Evolutionary conservation across 2,113 vertebrate genomes (phyloP).

Genomic region (Otolemur garnettii): DNA sequence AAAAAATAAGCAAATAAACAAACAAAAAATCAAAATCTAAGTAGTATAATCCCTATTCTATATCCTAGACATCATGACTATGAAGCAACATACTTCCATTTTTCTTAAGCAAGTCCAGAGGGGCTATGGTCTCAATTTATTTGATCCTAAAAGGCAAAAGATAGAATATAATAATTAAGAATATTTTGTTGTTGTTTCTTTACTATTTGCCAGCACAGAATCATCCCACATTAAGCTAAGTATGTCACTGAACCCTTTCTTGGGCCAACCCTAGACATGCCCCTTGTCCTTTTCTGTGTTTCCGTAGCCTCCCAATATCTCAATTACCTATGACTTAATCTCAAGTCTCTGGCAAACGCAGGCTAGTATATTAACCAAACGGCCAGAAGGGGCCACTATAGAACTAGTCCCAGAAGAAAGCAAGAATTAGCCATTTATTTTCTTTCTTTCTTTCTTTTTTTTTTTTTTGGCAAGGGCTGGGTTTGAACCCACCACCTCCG

Average conservation of each 20-base stretch:
- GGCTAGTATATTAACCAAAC: conserved; percentile 5
- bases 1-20: conserved; percentile 1
- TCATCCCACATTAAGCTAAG: neutral
- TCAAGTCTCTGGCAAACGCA: neutral
- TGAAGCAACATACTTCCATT: conserved; percentile 21
- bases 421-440: neutral
- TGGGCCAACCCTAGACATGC: neutral
- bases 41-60: neutral
- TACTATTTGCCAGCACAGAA: neutral
- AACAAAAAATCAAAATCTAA: conserved; percentile 46
- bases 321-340: neutral
- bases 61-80: conserved; percentile 21
- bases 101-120: conserved; percentile 32
- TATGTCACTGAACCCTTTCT: neutral
- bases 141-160: conserved; percentile 52
- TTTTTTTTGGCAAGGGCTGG: too few relatives aligned
- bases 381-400: conserved; percentile 57
- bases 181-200: conserved; percentile 20
- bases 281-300: neutral
- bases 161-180: conserved; percentile 6
- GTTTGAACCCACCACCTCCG: too few relatives aligned
- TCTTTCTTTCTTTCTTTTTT: too few relatives aligned
- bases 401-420: conserved; percentile 12
- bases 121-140: neutral
- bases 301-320: neutral